Evolutionary conservation across 1,140 invertebrate species (phyloP).

Genomic region (Drosophila ambigua): DNA sequence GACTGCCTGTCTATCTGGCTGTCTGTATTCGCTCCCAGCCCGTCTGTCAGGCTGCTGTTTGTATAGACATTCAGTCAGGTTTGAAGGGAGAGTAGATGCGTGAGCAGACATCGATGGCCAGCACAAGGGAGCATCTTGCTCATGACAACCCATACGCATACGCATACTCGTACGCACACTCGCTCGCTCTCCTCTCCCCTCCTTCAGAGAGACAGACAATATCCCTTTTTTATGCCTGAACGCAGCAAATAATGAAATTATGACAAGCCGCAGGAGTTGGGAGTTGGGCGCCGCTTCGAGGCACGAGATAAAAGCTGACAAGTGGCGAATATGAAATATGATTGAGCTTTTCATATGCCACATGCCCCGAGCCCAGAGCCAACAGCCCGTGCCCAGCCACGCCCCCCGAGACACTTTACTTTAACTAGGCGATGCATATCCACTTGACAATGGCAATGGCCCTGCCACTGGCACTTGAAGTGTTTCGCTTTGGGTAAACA

Average conservation of each 20-base stretch:
- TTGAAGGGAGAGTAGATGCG: constrained; percentile 47
- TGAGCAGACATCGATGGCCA: constrained; percentile 37
- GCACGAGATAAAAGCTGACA: constrained; percentile 66
- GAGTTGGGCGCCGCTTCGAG: constrained; percentile 1
- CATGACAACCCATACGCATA: constrained; percentile 37
- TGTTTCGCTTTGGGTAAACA: constrained; percentile 66
- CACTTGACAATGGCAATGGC: too few species aligned
- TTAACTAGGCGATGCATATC: constrained; percentile 34
- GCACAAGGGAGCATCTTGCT: constrained; percentile 44
- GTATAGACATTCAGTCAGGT: constrained; percentile 54
- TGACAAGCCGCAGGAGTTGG: constrained; percentile 32
- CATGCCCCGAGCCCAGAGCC: too few species aligned
- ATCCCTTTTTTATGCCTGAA: constrained; percentile 78
- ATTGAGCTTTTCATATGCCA: constrained; percentile 33
- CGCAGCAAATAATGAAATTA: constrained; percentile 79
- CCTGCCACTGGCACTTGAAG: constrained; percentile 45
- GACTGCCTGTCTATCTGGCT: constrained; percentile 20
- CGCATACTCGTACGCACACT: not conserved
- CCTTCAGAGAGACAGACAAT: constrained; percentile 39
- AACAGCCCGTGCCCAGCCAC: not conserved
- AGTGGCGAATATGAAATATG: constrained; percentile 70
- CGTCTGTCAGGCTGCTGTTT: constrained; percentile 33
- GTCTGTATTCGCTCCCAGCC: not conserved
- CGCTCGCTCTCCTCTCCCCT: too few species aligned
- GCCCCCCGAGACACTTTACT: constrained; percentile 36